phyloP scores from a whole-genome alignment of 2,113 vertebrate species.

The Todiramphus saurophagus region DNA sequence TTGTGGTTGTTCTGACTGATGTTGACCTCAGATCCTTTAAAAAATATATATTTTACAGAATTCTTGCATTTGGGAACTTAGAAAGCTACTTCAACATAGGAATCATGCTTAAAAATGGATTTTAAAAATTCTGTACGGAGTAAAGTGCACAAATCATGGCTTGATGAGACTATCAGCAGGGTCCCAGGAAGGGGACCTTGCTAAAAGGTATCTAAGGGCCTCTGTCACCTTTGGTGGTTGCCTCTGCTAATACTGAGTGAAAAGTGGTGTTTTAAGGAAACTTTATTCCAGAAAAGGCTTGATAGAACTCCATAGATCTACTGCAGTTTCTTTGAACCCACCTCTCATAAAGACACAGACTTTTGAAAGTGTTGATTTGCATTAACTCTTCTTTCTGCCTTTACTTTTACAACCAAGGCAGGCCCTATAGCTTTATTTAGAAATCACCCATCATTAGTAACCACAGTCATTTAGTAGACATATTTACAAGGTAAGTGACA shows the following conservation, averaged over 20 bases:
- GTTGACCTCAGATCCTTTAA: background rate
- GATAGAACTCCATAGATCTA: background rate
- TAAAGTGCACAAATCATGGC: background rate
- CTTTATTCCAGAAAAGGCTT: background rate
- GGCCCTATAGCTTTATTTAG: constrained; percentile 38
- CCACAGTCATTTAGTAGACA: background rate
- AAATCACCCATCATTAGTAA: constrained; percentile 29
- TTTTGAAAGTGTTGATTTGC: background rate
- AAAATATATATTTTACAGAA: background rate
- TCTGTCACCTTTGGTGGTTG: background rate
- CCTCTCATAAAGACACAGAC: background rate
- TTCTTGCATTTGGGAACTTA: background rate
- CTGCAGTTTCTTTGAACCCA: background rate
- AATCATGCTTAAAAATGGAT: background rate
- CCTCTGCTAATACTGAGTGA: background rate
- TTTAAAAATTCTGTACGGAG: background rate
- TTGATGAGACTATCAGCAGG: background rate
- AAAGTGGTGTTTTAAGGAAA: background rate
- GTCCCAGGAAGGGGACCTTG: background rate
- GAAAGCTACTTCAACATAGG: background rate
- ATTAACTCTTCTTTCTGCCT: background rate
- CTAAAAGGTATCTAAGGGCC: background rate
- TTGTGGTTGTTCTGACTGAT: background rate
- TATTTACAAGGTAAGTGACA: constrained; percentile 57
- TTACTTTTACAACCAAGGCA: constrained; percentile 3